phyloP scores from a whole-genome alignment of 2,113 vertebrate species.

The Coryphaenoides rupestris region DNA sequence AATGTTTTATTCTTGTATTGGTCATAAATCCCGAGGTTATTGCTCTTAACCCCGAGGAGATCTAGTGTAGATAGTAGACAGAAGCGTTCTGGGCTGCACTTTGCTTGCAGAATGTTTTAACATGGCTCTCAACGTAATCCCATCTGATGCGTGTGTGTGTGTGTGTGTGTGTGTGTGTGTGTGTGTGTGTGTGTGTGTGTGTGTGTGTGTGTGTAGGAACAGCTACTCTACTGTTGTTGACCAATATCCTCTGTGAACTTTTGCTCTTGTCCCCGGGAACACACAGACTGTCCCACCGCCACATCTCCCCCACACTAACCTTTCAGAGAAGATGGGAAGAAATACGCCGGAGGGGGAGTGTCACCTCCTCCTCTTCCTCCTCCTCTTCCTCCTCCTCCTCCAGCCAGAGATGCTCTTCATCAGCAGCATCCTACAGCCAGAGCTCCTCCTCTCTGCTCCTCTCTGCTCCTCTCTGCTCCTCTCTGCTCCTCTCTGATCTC shows the following conservation, averaged over 20 bases:
- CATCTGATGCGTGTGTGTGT: too few species aligned
- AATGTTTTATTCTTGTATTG: too few species aligned
- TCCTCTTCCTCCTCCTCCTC: slow-evolving; percentile 16
- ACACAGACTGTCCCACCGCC: slow-evolving; percentile 17
- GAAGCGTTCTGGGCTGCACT: too few species aligned
- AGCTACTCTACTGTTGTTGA: slow-evolving; percentile 74
- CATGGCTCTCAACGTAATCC: too few species aligned
- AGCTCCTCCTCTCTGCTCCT: slow-evolving; percentile 21
- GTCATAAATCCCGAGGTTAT: too few species aligned
- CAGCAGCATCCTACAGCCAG: slow-evolving; percentile 6
- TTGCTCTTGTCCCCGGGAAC: slow-evolving; percentile 35
- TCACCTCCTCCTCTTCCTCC: slow-evolving; percentile 35
- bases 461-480: too few species aligned
- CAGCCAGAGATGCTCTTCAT: slow-evolving; percentile 23
- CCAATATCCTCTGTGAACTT: slow-evolving; percentile 32
- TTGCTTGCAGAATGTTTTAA: too few species aligned
- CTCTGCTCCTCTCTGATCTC: too few species aligned
- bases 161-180: too few species aligned
- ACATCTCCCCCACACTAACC: slow-evolving; percentile 40
- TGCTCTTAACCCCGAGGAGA: too few species aligned
- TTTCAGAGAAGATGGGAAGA: slow-evolving; percentile 34
- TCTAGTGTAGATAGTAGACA: too few species aligned
- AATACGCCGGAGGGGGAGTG: slow-evolving; percentile 26
- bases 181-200: slow-evolving; percentile 3
- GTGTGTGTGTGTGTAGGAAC: slow-evolving; percentile 85